Evolutionary conservation across 2,797 vertebrate species (phyloP), one percentile per base, ranked within the genome.

Genomic region (Eulemur coronatus): DNA sequence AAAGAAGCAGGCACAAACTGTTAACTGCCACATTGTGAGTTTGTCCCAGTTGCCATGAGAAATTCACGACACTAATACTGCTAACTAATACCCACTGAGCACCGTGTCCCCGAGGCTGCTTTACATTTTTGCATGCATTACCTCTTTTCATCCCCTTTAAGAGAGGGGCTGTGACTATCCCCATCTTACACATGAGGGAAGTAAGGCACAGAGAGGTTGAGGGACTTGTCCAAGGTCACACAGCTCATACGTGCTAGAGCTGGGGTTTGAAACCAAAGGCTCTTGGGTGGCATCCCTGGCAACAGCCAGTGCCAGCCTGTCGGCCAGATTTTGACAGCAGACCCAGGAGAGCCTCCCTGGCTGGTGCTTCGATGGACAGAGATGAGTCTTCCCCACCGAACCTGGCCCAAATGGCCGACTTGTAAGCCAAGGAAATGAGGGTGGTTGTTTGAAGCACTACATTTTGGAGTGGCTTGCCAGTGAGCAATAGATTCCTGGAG

Each of bases 41-140:
- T 63, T 67, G 76, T 35, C 55, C 46, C 28, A 12, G 63, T 87
- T 22, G 12, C 2, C 0, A 4, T 46, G 67, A 67, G n/a, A 82
- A 50, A 30, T 6, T 20, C 14, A 6, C 69, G 69, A 0, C 5
- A 3, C 2, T n/a, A 33, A 75, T 3, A 7, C 3, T 35, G 41
- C 17, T 30, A 7, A 26, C 20, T 12, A 59, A 22, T n/a, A n/a
- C 1, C 50, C 10, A 3, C 63, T 11, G 12, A 57, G 50, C 0
- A 1, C 7, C 0, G 0, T 1, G 48, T 13, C 33, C 33, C 52
- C 33, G 61, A 15, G 1, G 7, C 43, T 76, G 2, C 5, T n/a
- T n/a, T 26, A 24, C 12, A 2, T n/a, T 18, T 26, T 75, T 24
- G 50, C 35, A 55, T 7, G 20, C 4, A 8, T 17, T 28, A 57